Evolutionary conservation across 2,113 vertebrate genomes (phyloP).

Genomic region (Pelodiscus sinensis): DNA sequence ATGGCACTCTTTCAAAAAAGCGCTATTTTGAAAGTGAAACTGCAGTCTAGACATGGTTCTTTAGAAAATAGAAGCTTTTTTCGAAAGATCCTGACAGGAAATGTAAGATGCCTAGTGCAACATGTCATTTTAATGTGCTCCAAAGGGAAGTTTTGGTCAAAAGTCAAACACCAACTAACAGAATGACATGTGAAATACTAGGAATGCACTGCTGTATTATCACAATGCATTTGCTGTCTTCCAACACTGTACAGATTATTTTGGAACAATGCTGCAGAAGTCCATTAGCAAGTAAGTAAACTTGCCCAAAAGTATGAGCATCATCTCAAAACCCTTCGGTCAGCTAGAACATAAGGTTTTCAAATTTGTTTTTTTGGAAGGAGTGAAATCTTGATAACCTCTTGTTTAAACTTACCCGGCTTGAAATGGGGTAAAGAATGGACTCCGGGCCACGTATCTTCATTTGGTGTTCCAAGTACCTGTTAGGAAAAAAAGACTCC

Average conservation of each 20-base stretch:
- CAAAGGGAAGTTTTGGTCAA: neutral
- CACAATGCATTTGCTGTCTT: neutral
- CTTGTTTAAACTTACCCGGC: conserved; percentile 82
- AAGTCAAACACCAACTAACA: neutral
- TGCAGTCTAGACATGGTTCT: no score
- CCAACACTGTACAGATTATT: neutral
- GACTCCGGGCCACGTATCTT: conserved; percentile 94
- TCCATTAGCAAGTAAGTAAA: neutral
- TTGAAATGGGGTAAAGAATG: conserved; percentile 95
- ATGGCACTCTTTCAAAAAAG: no score
- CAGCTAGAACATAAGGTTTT: neutral
- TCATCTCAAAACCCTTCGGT: neutral
- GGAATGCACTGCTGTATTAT: neutral
- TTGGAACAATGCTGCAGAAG: neutral
- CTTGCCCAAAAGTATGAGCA: neutral
- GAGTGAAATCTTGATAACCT: neutral
- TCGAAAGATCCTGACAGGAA: neutral
- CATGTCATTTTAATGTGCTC: neutral
- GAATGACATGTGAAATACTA: neutral
- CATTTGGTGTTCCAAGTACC: conserved; percentile 94
- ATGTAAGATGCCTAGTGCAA: neutral
- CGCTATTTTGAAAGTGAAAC: no score
- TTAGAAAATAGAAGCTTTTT: no score
- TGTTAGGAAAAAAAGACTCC: conserved; percentile 27
- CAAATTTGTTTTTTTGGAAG: neutral